These are phyloP conservation scores for Tupaia tana DNA, from an alignment of 2,113 vertebrate genomes.

Conservation along the genomic window DNA sequence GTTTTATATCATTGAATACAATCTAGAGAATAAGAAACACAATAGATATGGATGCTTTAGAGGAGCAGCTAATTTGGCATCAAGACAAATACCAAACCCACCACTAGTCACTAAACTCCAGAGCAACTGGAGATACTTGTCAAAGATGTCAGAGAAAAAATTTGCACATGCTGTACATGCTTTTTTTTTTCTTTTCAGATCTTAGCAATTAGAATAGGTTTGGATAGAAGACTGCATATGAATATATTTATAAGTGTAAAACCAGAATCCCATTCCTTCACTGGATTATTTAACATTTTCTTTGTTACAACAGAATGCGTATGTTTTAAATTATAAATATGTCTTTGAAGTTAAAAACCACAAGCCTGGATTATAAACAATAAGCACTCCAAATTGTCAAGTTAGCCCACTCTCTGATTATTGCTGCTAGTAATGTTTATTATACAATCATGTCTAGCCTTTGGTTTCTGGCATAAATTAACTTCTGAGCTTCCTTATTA, in stretches of 20 bases:
- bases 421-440: not conserved
- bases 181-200: not conserved
- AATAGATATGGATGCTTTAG: not conserved
- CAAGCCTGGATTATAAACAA: not conserved
- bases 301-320: not conserved
- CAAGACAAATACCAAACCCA: not conserved
- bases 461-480: not conserved
- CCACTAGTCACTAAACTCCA: not conserved
- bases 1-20: not conserved
- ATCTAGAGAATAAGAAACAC: not conserved
- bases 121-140: not conserved
- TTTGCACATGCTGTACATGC: too few relatives aligned
- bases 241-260: not conserved
- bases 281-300: not conserved
- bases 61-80: not conserved
- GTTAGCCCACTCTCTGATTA: not conserved
- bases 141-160: not conserved
- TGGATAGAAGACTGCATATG: not conserved
- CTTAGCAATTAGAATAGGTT: not conserved
- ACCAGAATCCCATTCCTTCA: not conserved
- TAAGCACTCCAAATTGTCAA: too few relatives aligned
- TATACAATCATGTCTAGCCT: not conserved
- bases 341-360: not conserved
- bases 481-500: not conserved
- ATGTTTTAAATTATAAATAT: conserved; percentile 14